These are phyloP conservation scores for Stomatorhinus ivindoensis DNA, from an alignment of 2,113 vertebrate genomes.

Conservation along the genomic window DNA sequence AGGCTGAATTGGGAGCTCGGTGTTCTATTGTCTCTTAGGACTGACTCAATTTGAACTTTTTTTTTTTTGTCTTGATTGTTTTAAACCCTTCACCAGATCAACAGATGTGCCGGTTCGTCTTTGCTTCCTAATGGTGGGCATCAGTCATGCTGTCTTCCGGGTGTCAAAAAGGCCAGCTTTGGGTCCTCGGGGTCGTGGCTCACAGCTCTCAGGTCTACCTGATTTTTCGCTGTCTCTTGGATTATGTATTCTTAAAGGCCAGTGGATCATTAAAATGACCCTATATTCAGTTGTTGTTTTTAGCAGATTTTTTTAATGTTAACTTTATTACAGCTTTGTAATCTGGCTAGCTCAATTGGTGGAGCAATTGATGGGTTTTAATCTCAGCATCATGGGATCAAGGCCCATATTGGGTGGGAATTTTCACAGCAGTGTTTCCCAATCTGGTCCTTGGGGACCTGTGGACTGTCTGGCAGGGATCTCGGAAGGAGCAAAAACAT, in stretches of 20 bases:
- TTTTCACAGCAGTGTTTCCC: neutral
- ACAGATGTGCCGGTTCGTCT: constrained; percentile 1
- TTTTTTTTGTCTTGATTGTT: constrained; percentile 19
- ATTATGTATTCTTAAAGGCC: neutral
- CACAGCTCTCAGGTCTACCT: neutral
- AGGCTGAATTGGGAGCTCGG: neutral
- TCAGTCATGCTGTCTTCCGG: neutral
- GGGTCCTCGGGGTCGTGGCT: neutral
- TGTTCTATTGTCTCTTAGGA: neutral
- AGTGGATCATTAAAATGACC: neutral
- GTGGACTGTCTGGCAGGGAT: neutral
- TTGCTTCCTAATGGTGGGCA: constrained; percentile 10
- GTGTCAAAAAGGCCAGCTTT: constrained; percentile 10
- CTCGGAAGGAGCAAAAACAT: neutral
- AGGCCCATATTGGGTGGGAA: neutral
- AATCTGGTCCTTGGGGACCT: neutral
- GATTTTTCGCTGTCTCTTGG: neutral
- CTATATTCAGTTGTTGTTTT: neutral
- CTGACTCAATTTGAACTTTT: constrained; percentile 15
- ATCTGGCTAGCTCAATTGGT: neutral
- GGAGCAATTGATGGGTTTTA: neutral
- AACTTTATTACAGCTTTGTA: neutral
- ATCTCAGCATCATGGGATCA: neutral
- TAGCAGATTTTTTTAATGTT: neutral
- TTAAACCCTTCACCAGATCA: constrained; percentile 15